Evolutionary conservation across 2,888 invertebrate species (phyloP), one percentile per base, ranked within the genome.

Genomic region (Cryptosula pallasiana): DNA sequence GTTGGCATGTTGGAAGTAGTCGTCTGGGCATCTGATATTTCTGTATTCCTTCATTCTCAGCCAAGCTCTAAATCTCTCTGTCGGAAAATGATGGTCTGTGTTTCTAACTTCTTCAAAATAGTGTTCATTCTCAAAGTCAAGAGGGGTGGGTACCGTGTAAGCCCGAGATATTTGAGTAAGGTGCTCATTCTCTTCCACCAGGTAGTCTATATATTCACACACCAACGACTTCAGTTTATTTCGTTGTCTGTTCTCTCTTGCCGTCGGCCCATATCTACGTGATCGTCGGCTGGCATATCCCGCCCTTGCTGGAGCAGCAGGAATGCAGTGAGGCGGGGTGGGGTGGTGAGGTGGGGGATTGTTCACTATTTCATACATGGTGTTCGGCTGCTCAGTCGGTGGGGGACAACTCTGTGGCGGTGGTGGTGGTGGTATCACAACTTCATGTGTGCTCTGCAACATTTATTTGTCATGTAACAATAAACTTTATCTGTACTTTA

Each of bases 121-220:
- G 73, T 79, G 78, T 69, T 81, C 81, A 45, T 80, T 80, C 34
- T 78, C 79, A 3, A 79, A 78, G 74, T 78, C 79, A n/a, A 81
- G 78, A 58, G 79, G 78, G 16, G 79, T 78, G 0, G 80, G 79
- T 3, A 78, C 76, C 5, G 79, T 78, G 27, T 78, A 77, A 25
- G 79, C 78, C 69, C 79, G 76, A 3, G 81, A 81, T 54, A 81
- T 81, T 73, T 81, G 78, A 2, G 81, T 81, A n/a, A 81, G 76
- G 35, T 78, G 77, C 72, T 81, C 81, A 75, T 81, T 81, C 74
- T 81, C 81, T 55, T 77, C 74, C 36, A 80, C 76, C 3, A 81
- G 76, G 58, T 79, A 79, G 72, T 81, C 81, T 55, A 81, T 81
- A 73, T 81, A 81, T 16, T 70, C 70, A 36, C 70, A 36, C 45